Percentiles rank a stretch among this genome's conserved stretches.
phyloP scores from a whole-genome alignment of 1,140 invertebrate species.

The Bombus fervidus region DNA sequence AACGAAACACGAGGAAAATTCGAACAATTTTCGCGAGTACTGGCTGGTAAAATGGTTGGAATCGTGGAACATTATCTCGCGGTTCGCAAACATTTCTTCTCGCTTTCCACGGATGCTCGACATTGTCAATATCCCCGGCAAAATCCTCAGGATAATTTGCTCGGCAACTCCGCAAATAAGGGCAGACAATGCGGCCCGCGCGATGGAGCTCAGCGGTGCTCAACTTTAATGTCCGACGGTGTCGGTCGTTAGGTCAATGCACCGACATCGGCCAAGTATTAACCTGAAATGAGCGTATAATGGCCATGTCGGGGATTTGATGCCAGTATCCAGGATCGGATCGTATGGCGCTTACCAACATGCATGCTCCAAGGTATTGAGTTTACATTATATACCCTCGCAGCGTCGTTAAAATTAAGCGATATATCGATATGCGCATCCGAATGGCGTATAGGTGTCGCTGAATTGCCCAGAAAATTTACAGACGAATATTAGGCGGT shows the following conservation, averaged over 20 bases:
- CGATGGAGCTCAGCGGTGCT: slow-evolving; percentile 42
- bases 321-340: slow-evolving; percentile 57
- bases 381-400: slow-evolving; percentile 62
- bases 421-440: slow-evolving; percentile 63
- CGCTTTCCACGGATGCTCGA: background rate
- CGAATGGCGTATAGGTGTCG: background rate
- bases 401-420: slow-evolving; percentile 65
- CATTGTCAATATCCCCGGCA: slow-evolving; percentile 18
- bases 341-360: slow-evolving; percentile 55
- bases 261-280: slow-evolving; percentile 66
- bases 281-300: slow-evolving; percentile 70
- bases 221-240: slow-evolving; percentile 57
- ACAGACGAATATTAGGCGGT: background rate
- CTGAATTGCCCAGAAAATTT: background rate
- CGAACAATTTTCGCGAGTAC: background rate
- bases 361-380: slow-evolving; percentile 60
- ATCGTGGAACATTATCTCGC: background rate
- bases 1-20: background rate
- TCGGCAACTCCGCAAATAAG: slow-evolving; percentile 44
- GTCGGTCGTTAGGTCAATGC: slow-evolving; percentile 66
- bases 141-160: slow-evolving; percentile 52
- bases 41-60: background rate
- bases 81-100: slow-evolving; percentile 23
- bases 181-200: slow-evolving; percentile 48
- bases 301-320: slow-evolving; percentile 67